Evolutionary conservation across 2,797 vertebrate genomes (phyloP).

Genomic region (Pseudochaenichthys georgianus): DNA sequence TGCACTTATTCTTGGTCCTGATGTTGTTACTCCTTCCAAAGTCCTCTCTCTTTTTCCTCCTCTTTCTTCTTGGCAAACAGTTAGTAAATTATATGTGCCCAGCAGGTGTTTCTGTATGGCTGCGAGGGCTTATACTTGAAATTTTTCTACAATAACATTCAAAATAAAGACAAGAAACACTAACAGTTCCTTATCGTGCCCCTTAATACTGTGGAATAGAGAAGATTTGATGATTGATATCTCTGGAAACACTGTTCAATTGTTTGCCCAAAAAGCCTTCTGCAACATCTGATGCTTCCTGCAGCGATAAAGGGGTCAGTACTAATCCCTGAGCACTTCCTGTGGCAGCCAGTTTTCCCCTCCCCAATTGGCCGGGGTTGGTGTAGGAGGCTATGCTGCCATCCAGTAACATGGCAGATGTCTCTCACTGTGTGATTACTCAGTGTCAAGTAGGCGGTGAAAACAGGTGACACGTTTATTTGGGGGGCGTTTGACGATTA

Average conservation of each 20-base stretch:
- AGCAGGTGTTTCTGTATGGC: constrained; percentile 43
- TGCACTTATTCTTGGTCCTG: constrained; percentile 11
- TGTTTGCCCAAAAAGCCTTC: constrained; percentile 22
- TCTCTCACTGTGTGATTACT: constrained; percentile 75
- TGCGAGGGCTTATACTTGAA: constrained; percentile 29
- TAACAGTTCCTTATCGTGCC: background rate
- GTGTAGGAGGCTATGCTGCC: constrained; percentile 35
- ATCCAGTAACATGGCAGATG: constrained; percentile 68
- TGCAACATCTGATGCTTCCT: constrained; percentile 25
- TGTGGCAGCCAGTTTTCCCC: constrained; percentile 8
- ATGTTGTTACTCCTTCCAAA: constrained; percentile 31
- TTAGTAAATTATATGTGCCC: constrained; percentile 27
- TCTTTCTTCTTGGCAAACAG: constrained; percentile 20
- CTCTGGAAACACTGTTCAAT: background rate
- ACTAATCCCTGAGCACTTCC: constrained; percentile 34
- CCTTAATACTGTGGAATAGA: constrained; percentile 22
- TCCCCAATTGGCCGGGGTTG: constrained; percentile 23
- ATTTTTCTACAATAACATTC: constrained; percentile 31
- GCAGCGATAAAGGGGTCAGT: constrained; percentile 18
- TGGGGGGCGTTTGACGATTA: constrained; percentile 69
- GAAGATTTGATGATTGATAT: background rate
- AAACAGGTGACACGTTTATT: constrained; percentile 78
- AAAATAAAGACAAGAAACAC: background rate
- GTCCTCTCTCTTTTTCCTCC: constrained; percentile 4
- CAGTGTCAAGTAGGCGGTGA: constrained; percentile 79